These are phyloP conservation scores for Lasioglossum zephyrum DNA, from an alignment of 2,888 invertebrate species.

Conservation along the genomic window DNA sequence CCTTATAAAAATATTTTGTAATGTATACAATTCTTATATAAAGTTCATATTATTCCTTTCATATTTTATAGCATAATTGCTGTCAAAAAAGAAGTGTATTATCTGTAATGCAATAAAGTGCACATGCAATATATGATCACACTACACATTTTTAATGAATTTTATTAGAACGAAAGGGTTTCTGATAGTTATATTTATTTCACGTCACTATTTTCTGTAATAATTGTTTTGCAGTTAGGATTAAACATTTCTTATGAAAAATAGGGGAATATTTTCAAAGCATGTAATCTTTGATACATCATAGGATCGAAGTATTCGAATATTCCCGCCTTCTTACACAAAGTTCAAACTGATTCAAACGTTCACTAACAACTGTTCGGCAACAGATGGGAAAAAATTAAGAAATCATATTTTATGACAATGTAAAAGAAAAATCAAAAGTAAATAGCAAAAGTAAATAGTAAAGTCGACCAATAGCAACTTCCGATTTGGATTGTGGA, in stretches of 20 bases:
- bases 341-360: not conserved
- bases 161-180: slow-evolving; percentile 19
- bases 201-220: not conserved
- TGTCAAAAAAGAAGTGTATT: slow-evolving; percentile 38
- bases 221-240: not conserved
- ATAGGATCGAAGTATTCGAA: not conserved
- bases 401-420: not conserved
- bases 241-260: not conserved
- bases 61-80: slow-evolving; percentile 49
- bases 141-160: slow-evolving; percentile 48
- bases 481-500: not conserved
- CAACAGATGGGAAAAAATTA: not conserved
- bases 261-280: not conserved
- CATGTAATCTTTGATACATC: not conserved
- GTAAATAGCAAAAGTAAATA: not conserved
- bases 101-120: slow-evolving; percentile 54
- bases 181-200: slow-evolving; percentile 8
- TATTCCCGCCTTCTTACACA: slow-evolving; percentile 16
- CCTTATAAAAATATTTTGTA: slow-evolving; percentile 61
- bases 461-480: not conserved
- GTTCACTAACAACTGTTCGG: slow-evolving; percentile 23
- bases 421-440: not conserved
- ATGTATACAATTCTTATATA: slow-evolving; percentile 52
- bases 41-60: slow-evolving; percentile 66
- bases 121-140: slow-evolving; percentile 36